Evolutionary conservation across 2,888 invertebrate species (phyloP).

Genomic region (Gastracanthus pulcherrimus): DNA sequence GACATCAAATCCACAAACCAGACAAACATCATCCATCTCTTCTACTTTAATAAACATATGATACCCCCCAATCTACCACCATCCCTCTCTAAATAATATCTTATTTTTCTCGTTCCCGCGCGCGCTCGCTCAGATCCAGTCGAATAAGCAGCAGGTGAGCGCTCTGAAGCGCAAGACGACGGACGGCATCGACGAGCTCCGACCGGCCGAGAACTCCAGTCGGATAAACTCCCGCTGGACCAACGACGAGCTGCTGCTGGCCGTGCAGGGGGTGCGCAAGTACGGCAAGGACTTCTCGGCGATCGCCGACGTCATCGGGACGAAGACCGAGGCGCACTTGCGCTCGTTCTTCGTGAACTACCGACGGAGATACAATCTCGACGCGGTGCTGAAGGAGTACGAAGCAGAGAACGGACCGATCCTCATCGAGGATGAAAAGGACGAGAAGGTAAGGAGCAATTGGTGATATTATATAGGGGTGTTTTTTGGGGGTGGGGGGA

Average conservation of each 20-base stretch:
- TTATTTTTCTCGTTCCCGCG: too few species aligned
- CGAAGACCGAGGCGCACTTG: conserved; percentile 95
- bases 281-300: conserved; percentile 94
- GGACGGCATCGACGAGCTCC: conserved; percentile 82
- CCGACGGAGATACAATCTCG: conserved; percentile 92
- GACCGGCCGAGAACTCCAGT: conserved; percentile 82
- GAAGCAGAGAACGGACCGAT: conserved; percentile 86
- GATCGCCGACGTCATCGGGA: conserved; percentile 96
- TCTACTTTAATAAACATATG: background rate
- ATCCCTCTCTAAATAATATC: too few species aligned
- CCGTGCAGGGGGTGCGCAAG: conserved; percentile 92
- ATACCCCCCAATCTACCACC: background rate
- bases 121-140: conserved; percentile 94
- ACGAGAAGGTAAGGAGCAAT: conserved; percentile 77
- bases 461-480: too few species aligned
- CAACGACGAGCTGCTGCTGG: conserved; percentile 93
- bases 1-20: too few species aligned
- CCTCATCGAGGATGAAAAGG: conserved; percentile 77
- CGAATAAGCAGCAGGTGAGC: conserved; percentile 95
- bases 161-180: conserved; percentile 88
- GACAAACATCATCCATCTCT: too few species aligned
- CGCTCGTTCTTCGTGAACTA: conserved; percentile 95
- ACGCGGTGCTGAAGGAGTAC: conserved; percentile 90
- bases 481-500: too few species aligned
- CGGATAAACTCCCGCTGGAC: conserved; percentile 94